Evolutionary conservation across 2,888 invertebrate genomes (phyloP).

Genomic region (Rotaria magnacalcarata): DNA sequence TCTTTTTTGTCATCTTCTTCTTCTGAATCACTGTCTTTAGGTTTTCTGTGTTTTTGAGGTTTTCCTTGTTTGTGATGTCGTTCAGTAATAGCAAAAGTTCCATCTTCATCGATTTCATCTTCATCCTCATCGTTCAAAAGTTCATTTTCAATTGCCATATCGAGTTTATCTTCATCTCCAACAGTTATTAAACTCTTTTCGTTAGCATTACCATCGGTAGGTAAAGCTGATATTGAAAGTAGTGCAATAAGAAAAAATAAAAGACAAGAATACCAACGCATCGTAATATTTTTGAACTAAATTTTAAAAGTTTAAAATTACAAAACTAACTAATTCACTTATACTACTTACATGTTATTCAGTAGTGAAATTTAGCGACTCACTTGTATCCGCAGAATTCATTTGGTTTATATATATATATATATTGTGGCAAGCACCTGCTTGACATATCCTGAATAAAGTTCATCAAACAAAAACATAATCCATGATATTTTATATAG

Average conservation of each 20-base stretch:
- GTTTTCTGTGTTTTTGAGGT: not conserved
- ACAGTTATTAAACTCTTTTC: not conserved
- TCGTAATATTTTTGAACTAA: not conserved
- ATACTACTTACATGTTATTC: not conserved
- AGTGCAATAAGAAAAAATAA: not conserved
- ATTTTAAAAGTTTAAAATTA: not conserved
- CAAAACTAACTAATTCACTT: not conserved
- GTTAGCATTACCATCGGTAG: not conserved
- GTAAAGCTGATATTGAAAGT: not conserved
- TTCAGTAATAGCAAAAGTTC: not conserved
- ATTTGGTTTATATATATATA: not conserved
- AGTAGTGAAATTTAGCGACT: not conserved
- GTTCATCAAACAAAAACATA: not conserved
- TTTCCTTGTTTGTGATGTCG: not conserved
- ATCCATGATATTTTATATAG: not conserved
- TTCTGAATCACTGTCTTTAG: not conserved
- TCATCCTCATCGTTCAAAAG: not conserved
- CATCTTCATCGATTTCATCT: not conserved
- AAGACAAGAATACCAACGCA: not conserved
- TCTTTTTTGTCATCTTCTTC: not conserved
- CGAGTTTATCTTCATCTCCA: not conserved
- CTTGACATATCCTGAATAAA: not conserved
- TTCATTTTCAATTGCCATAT: not conserved
- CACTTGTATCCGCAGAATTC: not conserved
- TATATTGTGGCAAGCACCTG: not conserved